Conservation (phyloP, 1,140 invertebrate species). For the Zaprionus camerounensis region DNA sequence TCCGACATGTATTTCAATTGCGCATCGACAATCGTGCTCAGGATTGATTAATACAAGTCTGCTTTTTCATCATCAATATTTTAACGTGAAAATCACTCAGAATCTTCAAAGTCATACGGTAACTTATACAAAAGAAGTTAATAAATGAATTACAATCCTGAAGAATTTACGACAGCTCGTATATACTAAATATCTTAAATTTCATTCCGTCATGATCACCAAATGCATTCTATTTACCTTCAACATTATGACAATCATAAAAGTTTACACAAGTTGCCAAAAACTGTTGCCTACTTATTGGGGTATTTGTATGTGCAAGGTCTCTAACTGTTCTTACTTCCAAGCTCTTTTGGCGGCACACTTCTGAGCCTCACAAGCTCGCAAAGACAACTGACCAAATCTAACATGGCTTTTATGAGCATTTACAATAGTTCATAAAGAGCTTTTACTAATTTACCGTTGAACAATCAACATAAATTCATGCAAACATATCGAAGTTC, state of each 20-base stretch:
- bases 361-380: background rate
- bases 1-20: no score
- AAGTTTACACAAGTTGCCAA: conserved; percentile 6
- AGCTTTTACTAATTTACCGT: conserved; percentile 29
- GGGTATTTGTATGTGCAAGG: conserved; percentile 16
- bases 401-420: conserved; percentile 30
- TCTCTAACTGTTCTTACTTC: background rate
- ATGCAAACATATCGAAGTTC: conserved; percentile 32
- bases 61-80: no score
- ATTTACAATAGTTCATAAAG: conserved; percentile 16
- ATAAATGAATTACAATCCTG: conserved; percentile 6
- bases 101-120: no score
- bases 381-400: conserved; percentile 41
- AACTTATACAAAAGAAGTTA: no score
- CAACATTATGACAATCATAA: conserved; percentile 7
- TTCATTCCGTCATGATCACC: background rate
- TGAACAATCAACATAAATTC: conserved; percentile 61
- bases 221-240: background rate
- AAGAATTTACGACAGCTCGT: background rate
- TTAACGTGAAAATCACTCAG: no score
- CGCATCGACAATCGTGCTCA: no score
- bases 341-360: background rate
- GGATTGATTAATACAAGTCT: no score
- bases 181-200: background rate
- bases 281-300: conserved; percentile 12